Evolutionary conservation across 2,113 vertebrate species (phyloP), one percentile per base, ranked within the genome.

Genomic region (Nyctereutes procyonoides): DNA sequence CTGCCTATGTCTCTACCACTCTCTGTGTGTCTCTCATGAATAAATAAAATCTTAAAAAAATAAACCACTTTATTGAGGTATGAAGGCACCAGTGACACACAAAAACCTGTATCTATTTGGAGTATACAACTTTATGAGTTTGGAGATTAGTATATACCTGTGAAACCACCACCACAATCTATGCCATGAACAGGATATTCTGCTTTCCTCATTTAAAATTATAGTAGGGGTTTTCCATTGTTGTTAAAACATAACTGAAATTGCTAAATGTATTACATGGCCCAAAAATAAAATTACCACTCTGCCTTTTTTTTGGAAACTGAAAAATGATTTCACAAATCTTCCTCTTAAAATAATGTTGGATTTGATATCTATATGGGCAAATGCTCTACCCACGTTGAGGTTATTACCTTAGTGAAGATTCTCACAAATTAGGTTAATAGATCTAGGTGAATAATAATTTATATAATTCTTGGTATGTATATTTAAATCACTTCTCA

Each of bases 401-500:
- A 15, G 20, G 22, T 80, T 62, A 58, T 80, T 79, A 58, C 53
- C 26, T 95, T 55, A 69, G 69, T 15, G 94, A 63, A 90, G 7
- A 58, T 32, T 92, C 35, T 88, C 9, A 88, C 79, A 95, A 65
- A 69, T n/a, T 56, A 32, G 10, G 28, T 69, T 90, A 85, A 80
- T 88, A 38, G 43, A 76, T 55, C 35, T 53, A 85, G 12, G 9
- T 90, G 13, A 95, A 81, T 56, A 71, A 63, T 60, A 2, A 81
- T 58, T 55, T 88, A 30, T 63, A 30, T 77, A 81, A 71, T 28
- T 71, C 80, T 93, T 90, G n/a, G 53, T 69, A 83, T 2, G n/a
- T 80, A 74, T 73, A 92, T 95, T 94, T 26, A 56, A 90, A 80
- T 85, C 67, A 62, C 19, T 74, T 97, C 51, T 94, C 13, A 76